Percentiles rank a stretch among this genome's conserved stretches.
Evolutionary conservation across 2,797 vertebrate species (phyloP).

Genomic region (Sciaenops ocellatus): DNA sequence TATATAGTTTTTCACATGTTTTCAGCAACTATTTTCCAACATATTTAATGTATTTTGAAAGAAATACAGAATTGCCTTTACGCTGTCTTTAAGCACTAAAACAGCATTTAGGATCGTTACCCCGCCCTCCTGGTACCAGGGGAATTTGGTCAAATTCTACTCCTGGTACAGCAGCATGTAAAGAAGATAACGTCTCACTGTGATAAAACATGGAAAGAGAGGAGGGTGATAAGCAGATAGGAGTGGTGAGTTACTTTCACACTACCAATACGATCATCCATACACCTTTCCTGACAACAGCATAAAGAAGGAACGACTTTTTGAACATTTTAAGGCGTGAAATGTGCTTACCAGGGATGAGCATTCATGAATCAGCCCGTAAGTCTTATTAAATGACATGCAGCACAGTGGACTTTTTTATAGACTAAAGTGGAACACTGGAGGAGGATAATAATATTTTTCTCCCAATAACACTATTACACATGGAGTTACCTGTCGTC

Average conservation of each 20-base stretch:
- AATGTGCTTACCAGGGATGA: slow-evolving; percentile 42
- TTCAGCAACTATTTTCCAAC: too few relatives aligned
- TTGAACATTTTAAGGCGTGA: slow-evolving; percentile 31
- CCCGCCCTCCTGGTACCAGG: background rate
- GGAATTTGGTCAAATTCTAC: background rate
- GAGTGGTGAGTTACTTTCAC: slow-evolving; percentile 9
- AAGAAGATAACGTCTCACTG: background rate
- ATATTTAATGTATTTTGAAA: too few relatives aligned
- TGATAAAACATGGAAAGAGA: slow-evolving; percentile 1
- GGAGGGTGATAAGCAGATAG: slow-evolving; percentile 15
- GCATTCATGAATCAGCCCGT: slow-evolving; percentile 39
- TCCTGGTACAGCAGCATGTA: background rate
- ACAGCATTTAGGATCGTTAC: background rate
- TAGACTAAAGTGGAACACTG: background rate
- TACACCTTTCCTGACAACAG: slow-evolving; percentile 2
- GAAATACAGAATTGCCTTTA: too few relatives aligned
- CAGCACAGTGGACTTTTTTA: slow-evolving; percentile 15
- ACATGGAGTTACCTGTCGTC: background rate
- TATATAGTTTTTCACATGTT: too few relatives aligned
- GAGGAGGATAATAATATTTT: background rate
- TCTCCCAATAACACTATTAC: background rate
- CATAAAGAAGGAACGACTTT: slow-evolving; percentile 2
- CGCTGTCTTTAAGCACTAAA: background rate
- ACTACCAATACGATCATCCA: slow-evolving; percentile 6
- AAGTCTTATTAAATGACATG: slow-evolving; percentile 30